A percentile compares a stretch with the other conserved stretches of the same genome.
These are phyloP conservation scores for Eupithecia exiguata DNA, from an alignment of 2,888 invertebrate species.

Conservation along the genomic window DNA sequence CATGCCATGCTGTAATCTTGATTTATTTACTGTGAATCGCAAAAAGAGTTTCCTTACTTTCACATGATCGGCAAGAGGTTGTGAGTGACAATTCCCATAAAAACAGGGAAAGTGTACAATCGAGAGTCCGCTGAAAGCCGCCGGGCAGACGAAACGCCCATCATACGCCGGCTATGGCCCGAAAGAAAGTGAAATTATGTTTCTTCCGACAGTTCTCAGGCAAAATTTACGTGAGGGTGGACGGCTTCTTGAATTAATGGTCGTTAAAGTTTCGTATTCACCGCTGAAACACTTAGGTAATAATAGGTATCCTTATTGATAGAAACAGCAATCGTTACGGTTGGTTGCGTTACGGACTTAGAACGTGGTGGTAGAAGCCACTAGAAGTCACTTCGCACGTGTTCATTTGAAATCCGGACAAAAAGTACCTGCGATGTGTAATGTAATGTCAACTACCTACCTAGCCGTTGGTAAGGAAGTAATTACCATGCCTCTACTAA, in stretches of 20 bases:
- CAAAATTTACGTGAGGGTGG: conserved; percentile 44
- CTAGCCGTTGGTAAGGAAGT: conserved; percentile 59
- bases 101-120: conserved; percentile 82
- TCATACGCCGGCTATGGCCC: conserved; percentile 62
- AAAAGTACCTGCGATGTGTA: conserved; percentile 43
- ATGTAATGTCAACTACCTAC: conserved; percentile 40
- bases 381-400: conserved; percentile 55
- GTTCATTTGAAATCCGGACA: conserved; percentile 58
- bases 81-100: conserved; percentile 71
- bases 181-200: conserved; percentile 78
- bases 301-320: conserved; percentile 23
- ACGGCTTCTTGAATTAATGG: conserved; percentile 40
- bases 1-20: conserved; percentile 13
- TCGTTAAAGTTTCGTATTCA: conserved; percentile 35
- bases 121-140: conserved; percentile 66
- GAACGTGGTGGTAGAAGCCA: conserved; percentile 54
- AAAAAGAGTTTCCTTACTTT: conserved; percentile 64
- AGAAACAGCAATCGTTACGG: conserved; percentile 66
- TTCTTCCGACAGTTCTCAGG: conserved; percentile 50
- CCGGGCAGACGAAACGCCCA: conserved; percentile 73
- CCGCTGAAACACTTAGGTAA: conserved; percentile 9
- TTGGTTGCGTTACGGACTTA: conserved; percentile 52
- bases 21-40: conserved; percentile 48
- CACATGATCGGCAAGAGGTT: conserved; percentile 23
- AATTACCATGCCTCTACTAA: conserved; percentile 57